Evolutionary conservation across 2,888 invertebrate genomes (phyloP).

Genomic region (Belgica antarctica): DNA sequence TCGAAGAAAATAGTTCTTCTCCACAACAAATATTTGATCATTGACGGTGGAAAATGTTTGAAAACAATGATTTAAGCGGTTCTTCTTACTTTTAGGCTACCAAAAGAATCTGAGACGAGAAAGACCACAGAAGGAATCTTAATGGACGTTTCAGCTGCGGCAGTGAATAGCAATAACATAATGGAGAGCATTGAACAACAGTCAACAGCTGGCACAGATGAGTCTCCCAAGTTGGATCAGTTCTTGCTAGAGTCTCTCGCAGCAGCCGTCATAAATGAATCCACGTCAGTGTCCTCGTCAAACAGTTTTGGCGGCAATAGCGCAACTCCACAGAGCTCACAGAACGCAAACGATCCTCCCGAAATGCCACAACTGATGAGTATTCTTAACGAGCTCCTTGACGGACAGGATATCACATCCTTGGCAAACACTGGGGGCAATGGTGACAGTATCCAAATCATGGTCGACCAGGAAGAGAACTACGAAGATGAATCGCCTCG

Average conservation of each 20-base stretch:
- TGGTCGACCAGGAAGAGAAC: slow-evolving; percentile 30
- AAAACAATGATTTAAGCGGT: too few relatives aligned
- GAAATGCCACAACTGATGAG: slow-evolving; percentile 41
- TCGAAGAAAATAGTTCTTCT: too few relatives aligned
- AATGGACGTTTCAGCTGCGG: slow-evolving; percentile 12
- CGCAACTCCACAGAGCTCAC: not conserved
- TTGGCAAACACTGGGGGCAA: slow-evolving; percentile 30
- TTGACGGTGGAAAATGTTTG: too few relatives aligned
- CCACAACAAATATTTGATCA: too few relatives aligned
- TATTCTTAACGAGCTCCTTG: slow-evolving; percentile 32
- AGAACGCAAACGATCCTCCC: slow-evolving; percentile 33
- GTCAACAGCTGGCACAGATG: not conserved
- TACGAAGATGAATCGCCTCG: slow-evolving; percentile 35
- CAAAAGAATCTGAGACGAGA: slow-evolving; percentile 34
- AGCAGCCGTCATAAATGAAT: slow-evolving; percentile 13
- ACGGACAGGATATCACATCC: slow-evolving; percentile 38
- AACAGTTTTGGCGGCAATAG: slow-evolving; percentile 18
- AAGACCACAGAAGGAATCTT: not conserved
- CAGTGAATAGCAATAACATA: slow-evolving; percentile 38
- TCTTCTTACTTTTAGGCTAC: slow-evolving; percentile 35
- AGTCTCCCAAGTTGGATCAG: slow-evolving; percentile 37
- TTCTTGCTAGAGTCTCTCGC: slow-evolving; percentile 19
- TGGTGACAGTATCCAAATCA: slow-evolving; percentile 26
- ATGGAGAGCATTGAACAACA: slow-evolving; percentile 22
- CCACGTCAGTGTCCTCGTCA: slow-evolving; percentile 15